Conservation (phyloP, 2,113 vertebrate genomes). For the Oryzias celebensis region DNA sequence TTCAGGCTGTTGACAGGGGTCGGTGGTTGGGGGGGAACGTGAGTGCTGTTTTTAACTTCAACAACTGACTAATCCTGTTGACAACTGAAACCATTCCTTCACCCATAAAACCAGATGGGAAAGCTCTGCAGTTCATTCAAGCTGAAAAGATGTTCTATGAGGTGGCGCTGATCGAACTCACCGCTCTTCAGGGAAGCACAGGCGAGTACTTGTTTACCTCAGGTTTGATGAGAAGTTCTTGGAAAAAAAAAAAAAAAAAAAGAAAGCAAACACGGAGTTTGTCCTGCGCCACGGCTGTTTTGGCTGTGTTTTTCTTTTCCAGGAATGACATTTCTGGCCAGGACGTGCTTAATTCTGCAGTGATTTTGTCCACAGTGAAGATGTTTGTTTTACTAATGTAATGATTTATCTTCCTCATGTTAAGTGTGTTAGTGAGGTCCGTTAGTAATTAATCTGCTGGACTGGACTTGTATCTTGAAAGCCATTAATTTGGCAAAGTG, state of each 20-base stretch:
- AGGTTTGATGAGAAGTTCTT: not conserved
- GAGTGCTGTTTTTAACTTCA: constrained; percentile 55
- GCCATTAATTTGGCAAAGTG: no score
- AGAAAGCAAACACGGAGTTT: not conserved
- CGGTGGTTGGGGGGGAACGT: not conserved
- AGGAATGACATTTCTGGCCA: not conserved
- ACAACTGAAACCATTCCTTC: constrained; percentile 72
- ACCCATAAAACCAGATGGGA: constrained; percentile 80
- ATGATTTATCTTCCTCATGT: not conserved
- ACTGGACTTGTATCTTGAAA: not conserved
- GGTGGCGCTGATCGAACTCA: constrained; percentile 76
- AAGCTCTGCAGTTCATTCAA: constrained; percentile 76
- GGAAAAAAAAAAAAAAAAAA: not conserved
- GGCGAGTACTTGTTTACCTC: constrained; percentile 71
- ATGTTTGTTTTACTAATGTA: not conserved
- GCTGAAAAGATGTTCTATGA: constrained; percentile 82
- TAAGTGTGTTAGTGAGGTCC: not conserved
- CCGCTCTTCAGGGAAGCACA: constrained; percentile 69
- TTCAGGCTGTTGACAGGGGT: constrained; percentile 1
- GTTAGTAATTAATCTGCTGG: not conserved
- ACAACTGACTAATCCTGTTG: constrained; percentile 65
- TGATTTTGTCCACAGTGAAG: not conserved
- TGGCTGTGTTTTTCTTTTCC: constrained; percentile 1
- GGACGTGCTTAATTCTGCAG: not conserved
- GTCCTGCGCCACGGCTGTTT: not conserved